A percentile compares a stretch with the other conserved stretches of the same genome.
These are phyloP conservation scores for Pseudopipra pipra DNA, from an alignment of 2,113 vertebrate genomes.

Conservation along the genomic window DNA sequence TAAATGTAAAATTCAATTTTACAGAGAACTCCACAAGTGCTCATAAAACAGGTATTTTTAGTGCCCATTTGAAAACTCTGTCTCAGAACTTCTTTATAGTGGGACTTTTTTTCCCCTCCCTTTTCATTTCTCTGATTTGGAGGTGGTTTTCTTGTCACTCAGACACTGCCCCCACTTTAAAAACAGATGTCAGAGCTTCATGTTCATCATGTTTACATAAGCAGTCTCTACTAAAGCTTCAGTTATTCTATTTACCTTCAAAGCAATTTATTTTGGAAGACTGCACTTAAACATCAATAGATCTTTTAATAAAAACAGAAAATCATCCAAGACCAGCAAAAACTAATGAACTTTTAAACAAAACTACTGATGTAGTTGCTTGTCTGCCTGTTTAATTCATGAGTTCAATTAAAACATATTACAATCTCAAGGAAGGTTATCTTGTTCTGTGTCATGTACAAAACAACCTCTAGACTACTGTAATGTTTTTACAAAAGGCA, in stretches of 20 bases:
- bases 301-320: neutral
- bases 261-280: conserved; percentile 8
- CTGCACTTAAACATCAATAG: neutral
- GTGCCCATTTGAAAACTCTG: neutral
- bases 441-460: neutral
- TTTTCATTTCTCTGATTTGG: neutral
- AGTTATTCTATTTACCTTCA: neutral
- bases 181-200: neutral
- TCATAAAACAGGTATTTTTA: neutral
- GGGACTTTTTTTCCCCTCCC: fast-evolving
- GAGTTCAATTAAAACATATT: neutral
- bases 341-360: neutral
- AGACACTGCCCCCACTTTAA: neutral
- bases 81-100: neutral
- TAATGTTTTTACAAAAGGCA: neutral
- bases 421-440: neutral
- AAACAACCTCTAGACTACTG: neutral
- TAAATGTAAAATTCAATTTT: neutral
- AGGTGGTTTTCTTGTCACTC: neutral
- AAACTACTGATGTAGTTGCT: neutral
- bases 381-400: neutral
- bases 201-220: neutral
- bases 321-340: neutral
- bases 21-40: neutral
- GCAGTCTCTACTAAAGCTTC: neutral